Conservation (phyloP, 2,888 invertebrate species). For the Leuctra nigra region DNA sequence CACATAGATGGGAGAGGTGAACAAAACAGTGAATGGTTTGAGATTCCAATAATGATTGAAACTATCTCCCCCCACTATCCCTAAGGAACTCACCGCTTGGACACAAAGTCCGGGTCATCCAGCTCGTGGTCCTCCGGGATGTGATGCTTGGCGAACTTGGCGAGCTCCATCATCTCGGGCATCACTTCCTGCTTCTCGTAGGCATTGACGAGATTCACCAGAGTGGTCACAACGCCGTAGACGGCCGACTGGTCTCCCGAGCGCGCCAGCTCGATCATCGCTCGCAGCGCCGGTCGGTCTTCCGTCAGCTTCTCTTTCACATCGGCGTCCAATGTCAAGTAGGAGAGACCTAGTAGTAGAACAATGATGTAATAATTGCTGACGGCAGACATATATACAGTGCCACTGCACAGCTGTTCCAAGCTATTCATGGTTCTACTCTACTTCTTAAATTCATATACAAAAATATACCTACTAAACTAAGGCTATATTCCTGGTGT, state of each 20-base stretch:
- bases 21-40: too few relatives aligned
- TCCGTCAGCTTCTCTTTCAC: slow-evolving; percentile 94
- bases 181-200: slow-evolving; percentile 95
- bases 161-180: slow-evolving; percentile 95
- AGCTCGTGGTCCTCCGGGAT: slow-evolving; percentile 94
- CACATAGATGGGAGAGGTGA: too few relatives aligned
- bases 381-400: background rate
- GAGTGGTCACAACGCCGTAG: slow-evolving; percentile 87
- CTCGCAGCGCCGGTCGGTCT: slow-evolving; percentile 72
- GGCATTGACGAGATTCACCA: slow-evolving; percentile 95
- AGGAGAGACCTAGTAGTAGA: slow-evolving; percentile 78
- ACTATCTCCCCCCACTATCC: too few relatives aligned
- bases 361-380: too few relatives aligned
- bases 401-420: background rate
- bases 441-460: too few relatives aligned
- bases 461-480: too few relatives aligned
- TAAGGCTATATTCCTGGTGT: too few relatives aligned
- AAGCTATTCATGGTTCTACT: background rate
- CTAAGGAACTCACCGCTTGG: too few relatives aligned
- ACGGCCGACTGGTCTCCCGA: slow-evolving; percentile 80
- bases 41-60: too few relatives aligned
- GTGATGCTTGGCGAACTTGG: slow-evolving; percentile 98
- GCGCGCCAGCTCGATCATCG: slow-evolving; percentile 84
- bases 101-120: slow-evolving; percentile 82
- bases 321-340: slow-evolving; percentile 94